Conservation (phyloP, 2,113 vertebrate species). For the Meles meles region DNA sequence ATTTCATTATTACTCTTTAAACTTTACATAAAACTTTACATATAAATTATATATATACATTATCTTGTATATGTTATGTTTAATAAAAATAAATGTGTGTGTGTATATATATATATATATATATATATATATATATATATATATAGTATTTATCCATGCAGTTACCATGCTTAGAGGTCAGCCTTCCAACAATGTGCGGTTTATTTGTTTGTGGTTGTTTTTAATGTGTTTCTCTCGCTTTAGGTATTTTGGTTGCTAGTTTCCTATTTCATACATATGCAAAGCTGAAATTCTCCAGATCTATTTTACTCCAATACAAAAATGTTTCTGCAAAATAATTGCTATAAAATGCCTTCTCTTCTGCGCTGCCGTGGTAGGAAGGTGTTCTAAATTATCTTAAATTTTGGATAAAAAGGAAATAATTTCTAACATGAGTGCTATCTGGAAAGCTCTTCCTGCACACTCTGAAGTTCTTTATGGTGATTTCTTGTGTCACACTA, state of each 20-base stretch:
- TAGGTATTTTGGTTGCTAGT: not conserved
- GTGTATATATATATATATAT: not conserved
- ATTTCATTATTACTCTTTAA: not conserved
- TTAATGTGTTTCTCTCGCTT: not conserved
- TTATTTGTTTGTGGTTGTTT: not conserved
- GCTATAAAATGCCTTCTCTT: slow-evolving; percentile 34
- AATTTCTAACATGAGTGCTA: slow-evolving; percentile 8
- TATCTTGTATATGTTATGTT: not conserved
- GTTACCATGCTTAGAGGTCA: not conserved
- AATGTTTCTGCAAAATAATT: slow-evolving; percentile 43
- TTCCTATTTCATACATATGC: not conserved
- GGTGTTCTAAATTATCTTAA: slow-evolving; percentile 47
- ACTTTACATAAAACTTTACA: not conserved
- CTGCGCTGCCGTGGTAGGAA: not conserved
- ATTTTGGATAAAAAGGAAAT: slow-evolving; percentile 49
- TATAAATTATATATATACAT: not conserved
- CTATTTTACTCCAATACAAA: slow-evolving; percentile 38
- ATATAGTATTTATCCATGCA: not conserved
- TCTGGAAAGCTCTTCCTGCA: not conserved
- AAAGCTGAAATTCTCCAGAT: slow-evolving; percentile 29
- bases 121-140: not conserved
- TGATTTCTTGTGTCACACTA: not conserved
- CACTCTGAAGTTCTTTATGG: not conserved
- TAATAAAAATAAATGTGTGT: not conserved
- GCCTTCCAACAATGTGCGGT: not conserved